Base-by-base conservation (phyloP, 2,888 invertebrate species). In the Galeruca laticollis region DNA sequence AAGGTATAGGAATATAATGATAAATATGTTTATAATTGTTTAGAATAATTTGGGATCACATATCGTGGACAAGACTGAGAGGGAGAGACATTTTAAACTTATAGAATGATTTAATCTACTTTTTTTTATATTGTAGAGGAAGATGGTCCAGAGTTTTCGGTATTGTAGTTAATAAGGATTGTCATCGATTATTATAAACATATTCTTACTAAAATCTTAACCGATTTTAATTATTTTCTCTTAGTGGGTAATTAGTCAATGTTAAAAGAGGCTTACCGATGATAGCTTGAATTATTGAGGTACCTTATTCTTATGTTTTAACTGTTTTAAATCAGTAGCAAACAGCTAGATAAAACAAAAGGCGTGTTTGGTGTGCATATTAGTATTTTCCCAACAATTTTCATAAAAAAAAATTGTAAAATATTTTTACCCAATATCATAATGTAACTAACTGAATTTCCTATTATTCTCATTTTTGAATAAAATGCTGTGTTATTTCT, bases 361-460 rank as follows among this genome's bases (percentile, higher is more conserved):
- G 73, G 77, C 73, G 78, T 81, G 80, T 81, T 80, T 80, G 80
- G 80, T 81, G 82, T 82, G 80, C 78, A 81, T 81, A 81, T 76
- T 77, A 75, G 73, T 77, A 78, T 69, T 76, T 76, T 78, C 75
- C 72, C 75, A 74, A 70, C 69, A 72, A 70, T 70, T 76, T 75
- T 74, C 75, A 74, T 74, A 71, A 70, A 60, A 71, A 62, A 66
- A 69, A 69, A 66, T 52, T 68, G 60, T 69, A 71, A 70, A 70
- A 70, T 68, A 71, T 73, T 74, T 73, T 67, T 71, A 69, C 68
- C 69, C 68, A 70, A 57, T 67, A 69, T 66, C 68, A 57, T 57
- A 18, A 69, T 73, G 70, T 70, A 70, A 70, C 73, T 70, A 64
- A 64, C 51, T 72, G 64, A 59, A 73, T 68, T 64, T 69, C 59